Base-by-base conservation (phyloP, 2,888 invertebrate species). In the Drosophila nr. fundita region DNA sequence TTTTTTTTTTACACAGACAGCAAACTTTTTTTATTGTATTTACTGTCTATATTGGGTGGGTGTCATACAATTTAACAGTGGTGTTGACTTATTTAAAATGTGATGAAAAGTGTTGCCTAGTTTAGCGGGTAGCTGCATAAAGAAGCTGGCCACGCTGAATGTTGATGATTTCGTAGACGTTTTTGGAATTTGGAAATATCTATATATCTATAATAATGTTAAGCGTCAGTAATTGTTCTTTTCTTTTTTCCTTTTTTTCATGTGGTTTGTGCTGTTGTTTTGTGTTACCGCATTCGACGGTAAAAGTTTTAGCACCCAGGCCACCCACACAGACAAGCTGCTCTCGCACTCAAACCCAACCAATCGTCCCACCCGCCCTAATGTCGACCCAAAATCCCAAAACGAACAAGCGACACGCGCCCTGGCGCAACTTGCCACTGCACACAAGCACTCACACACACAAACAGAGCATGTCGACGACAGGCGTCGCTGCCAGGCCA, bases 381-480 rank as follows among this genome's bases (percentile, higher is more conserved):
- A 66, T 49, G 73, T 71, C 74, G 80, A 85, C 72, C 80, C 83
- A 76, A 81, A 81, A 68, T 78, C 77, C 83, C 83, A 85, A 85
- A 85, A 85, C 88, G 88, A 89, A 85, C 87, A 83, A 85, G 85
- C 87, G 87, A 83, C 87, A 89, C 89, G 87, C 88, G 88, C 86
- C 78, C 83, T 71, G 79, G 73, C 74, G 71, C 57, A 66, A 61
- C 66, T 72, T 75, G 77, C 65, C 72, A 76, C 67, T 49, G 65
- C 71, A 66, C 45, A 68, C 53, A 67, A 40, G 57, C 57, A 40
- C 55, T 27, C 24, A 18, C 15, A 45, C 48, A 29, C 57, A 49
- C 15, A 49, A 18, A 49, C 4, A 81, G 79, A 87, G 81, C 81
- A 85, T 85, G 86, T 88, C 87, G 89, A 83, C 88, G 83, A 88